These are phyloP conservation scores for Halcyon chelicuti DNA, from an alignment of 2,797 vertebrate species.

Conservation along the genomic window DNA sequence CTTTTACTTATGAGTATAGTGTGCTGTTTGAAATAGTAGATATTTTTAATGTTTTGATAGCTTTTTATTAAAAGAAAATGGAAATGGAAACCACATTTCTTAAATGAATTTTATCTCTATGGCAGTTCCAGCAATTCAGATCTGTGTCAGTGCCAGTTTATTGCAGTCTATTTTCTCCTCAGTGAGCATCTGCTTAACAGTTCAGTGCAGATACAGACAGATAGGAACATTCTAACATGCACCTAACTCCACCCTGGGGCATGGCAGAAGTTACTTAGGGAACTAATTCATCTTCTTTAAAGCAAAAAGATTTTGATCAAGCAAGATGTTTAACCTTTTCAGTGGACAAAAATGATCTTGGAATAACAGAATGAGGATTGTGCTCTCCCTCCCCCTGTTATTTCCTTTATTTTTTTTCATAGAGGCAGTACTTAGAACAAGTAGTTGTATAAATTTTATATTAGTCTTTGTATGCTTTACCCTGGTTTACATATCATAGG, in stretches of 20 bases:
- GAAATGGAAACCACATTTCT: conserved; percentile 52
- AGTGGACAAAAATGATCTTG: not conserved
- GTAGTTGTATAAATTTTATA: not conserved
- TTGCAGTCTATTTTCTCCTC: conserved; percentile 49
- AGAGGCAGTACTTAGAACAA: conserved; percentile 27
- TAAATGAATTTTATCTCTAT: conserved; percentile 36
- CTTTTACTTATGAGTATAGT: not conserved
- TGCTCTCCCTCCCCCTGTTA: not conserved
- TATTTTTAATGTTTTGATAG: conserved; percentile 39
- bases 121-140: conserved; percentile 29
- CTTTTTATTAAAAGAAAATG: conserved; percentile 66
- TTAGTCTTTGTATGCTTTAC: conserved; percentile 9
- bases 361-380: not conserved
- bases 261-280: conserved; percentile 15
- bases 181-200: conserved; percentile 49
- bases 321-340: not conserved
- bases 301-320: not conserved
- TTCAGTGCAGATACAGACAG: conserved; percentile 42
- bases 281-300: not conserved
- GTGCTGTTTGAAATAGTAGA: conserved; percentile 16
- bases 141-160: conserved; percentile 46
- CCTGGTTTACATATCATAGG: not conserved
- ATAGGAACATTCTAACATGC: not conserved
- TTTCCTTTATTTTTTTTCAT: not conserved
- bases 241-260: conserved; percentile 30